Percentiles rank a stretch among this genome's conserved stretches.
phyloP scores from a whole-genome alignment of 2,797 vertebrate species.

The Syngnathus acus region DNA sequence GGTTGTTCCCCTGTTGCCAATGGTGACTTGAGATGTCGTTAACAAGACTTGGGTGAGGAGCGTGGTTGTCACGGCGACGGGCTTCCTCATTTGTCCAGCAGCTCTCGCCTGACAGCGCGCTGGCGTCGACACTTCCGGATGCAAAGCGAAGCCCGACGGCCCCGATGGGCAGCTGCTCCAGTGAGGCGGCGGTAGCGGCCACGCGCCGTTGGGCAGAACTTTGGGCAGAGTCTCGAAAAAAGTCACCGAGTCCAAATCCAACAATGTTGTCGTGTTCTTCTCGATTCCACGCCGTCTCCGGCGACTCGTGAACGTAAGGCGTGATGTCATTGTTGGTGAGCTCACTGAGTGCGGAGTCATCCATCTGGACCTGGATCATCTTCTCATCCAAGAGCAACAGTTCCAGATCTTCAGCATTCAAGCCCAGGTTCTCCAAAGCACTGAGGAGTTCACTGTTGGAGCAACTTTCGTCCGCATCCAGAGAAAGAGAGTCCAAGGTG shows the following conservation, averaged over 20 bases:
- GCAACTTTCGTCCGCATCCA: slow-evolving; percentile 61
- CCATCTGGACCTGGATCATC: slow-evolving; percentile 72
- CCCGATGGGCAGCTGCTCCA: slow-evolving; percentile 33
- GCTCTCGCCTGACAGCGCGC: slow-evolving; percentile 9
- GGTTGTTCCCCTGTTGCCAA: slow-evolving; percentile 25
- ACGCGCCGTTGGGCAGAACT: slow-evolving; percentile 4
- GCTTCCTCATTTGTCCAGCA: slow-evolving; percentile 28
- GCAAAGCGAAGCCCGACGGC: slow-evolving; percentile 1
- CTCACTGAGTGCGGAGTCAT: slow-evolving; percentile 49
- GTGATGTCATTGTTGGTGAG: slow-evolving; percentile 68
- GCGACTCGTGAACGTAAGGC: slow-evolving; percentile 61
- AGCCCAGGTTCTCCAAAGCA: slow-evolving; percentile 68
- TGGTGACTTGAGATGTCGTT: slow-evolving; percentile 13
- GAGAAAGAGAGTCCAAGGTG: slow-evolving; percentile 68
- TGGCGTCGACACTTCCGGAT: slow-evolving; percentile 5
- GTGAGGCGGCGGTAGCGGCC: slow-evolving; percentile 6
- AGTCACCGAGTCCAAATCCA: background rate
- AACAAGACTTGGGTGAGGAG: slow-evolving; percentile 16
- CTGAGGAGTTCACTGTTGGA: slow-evolving; percentile 71
- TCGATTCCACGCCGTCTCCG: slow-evolving; percentile 15
- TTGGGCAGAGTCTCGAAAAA: slow-evolving; percentile 1
- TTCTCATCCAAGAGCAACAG: slow-evolving; percentile 75
- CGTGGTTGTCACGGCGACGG: slow-evolving; percentile 11
- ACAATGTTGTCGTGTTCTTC: background rate
- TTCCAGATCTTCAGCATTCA: slow-evolving; percentile 74